Evolutionary conservation across 2,888 invertebrate species (phyloP), one percentile per base, ranked within the genome.

Genomic region (Leucozona laternaria): DNA sequence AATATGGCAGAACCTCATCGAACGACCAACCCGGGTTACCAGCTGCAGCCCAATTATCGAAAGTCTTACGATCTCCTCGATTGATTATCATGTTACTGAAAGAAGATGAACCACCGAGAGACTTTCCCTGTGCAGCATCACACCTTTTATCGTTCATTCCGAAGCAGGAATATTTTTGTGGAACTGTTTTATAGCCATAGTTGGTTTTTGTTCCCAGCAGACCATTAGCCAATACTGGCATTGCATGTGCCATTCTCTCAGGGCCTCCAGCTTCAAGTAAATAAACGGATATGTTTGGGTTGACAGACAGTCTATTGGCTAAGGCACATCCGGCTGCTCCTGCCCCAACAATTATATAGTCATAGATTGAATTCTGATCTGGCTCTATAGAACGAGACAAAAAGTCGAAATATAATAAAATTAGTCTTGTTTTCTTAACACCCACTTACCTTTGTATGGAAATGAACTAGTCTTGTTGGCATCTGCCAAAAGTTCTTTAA

Each of bases 291-390:
- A 93, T 93, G 3, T 92, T 88, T 48, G 90, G 91, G 85, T 92
- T 91, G 89, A 93, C 93, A 0, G 92, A 90, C 55, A 93, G 90
- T 2, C 93, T 91, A 77, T 92, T 92, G 4, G 93, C 93, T 28
- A 93, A 73, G 3, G 92, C 92, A 84, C 92, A 91, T 48, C 97
- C 97, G 90, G 97, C 97, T 4, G 97, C 97, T 31, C 97, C 97
- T 1, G 95, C 96, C 4, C 97, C 97, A 13, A 97, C 95, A 55
- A 97, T 93, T 85, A 97, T 96, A 90, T 97, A 97, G 91, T 97
- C 97, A 89, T 97, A 97, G 34, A 94, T 94, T 0, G 94, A 94
- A 79, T 90, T 93, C 88, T 90, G 93, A 89, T 62, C 95, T 94
- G 90, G 97, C 8, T 91, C 98, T 98, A 90, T 96, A 96, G 88